These are phyloP conservation scores for Tolmerus cingulatus DNA, from an alignment of 2,888 invertebrate species.

Conservation along the genomic window DNA sequence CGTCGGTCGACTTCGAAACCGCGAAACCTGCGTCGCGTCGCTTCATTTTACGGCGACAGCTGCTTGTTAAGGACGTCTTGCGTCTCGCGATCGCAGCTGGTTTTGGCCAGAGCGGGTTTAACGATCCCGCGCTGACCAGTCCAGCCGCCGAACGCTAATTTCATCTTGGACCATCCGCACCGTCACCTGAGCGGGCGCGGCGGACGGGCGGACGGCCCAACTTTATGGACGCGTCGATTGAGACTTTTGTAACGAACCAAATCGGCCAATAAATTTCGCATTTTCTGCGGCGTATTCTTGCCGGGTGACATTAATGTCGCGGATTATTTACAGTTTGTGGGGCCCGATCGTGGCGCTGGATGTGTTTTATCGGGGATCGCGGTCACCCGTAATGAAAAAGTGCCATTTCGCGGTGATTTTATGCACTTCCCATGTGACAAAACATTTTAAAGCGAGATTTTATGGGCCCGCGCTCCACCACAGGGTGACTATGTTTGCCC, in stretches of 20 bases:
- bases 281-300: not conserved
- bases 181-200: not conserved
- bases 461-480: not conserved
- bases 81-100: not conserved
- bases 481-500: not conserved
- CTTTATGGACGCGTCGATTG: not conserved
- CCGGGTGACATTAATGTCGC: conserved; percentile 1
- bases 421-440: not conserved
- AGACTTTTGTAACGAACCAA: conserved; percentile 22
- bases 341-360: not conserved
- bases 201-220: not conserved
- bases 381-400: not conserved
- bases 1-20: not conserved
- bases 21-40: not conserved
- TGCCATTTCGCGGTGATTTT: conserved; percentile 5
- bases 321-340: conserved; percentile 18
- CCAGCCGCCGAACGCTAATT: not conserved
- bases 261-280: conserved; percentile 10
- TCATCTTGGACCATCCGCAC: not conserved
- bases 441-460: not conserved
- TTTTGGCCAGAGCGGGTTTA: not conserved
- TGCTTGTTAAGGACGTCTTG: not conserved
- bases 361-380: conserved; percentile 10
- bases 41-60: not conserved
- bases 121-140: not conserved